Evolutionary conservation across 2,797 vertebrate species (phyloP).

Genomic region (Cichlasoma orientale): DNA sequence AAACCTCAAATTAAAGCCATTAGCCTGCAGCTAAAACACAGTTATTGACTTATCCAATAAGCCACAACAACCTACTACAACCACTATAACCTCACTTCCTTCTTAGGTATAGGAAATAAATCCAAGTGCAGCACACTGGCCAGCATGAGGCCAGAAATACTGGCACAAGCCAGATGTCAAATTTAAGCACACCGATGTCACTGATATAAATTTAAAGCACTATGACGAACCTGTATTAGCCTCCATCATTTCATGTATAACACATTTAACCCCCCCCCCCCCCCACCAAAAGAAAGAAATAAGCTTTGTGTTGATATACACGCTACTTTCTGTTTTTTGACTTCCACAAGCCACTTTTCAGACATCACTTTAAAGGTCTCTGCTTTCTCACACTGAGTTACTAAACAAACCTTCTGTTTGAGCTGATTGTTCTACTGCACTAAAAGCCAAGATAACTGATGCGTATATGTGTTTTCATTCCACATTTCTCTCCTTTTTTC

Average conservation of each 20-base stretch:
- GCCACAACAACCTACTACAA: not conserved
- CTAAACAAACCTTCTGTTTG: slow-evolving; percentile 50
- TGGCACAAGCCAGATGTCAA: not conserved
- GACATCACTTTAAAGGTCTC: slow-evolving; percentile 67
- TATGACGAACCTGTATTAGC: not conserved
- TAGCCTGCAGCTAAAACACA: not conserved
- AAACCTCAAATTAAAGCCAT: slow-evolving; percentile 5
- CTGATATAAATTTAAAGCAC: not conserved
- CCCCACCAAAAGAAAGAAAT: not conserved
- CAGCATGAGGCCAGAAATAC: not conserved
- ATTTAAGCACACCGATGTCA: not conserved
- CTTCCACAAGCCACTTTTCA: slow-evolving; percentile 37
- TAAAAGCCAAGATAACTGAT: slow-evolving; percentile 41
- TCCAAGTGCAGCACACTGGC: not conserved
- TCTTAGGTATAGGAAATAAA: slow-evolving; percentile 3
- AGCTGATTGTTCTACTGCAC: slow-evolving; percentile 28
- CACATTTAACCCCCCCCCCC: not conserved
- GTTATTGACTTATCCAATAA: not conserved
- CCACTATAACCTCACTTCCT: not conserved
- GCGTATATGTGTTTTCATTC: slow-evolving; percentile 35
- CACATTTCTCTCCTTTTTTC: slow-evolving; percentile 29
- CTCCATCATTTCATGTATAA: slow-evolving; percentile 1
- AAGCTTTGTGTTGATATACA: slow-evolving; percentile 5
- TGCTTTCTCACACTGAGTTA: slow-evolving; percentile 48
- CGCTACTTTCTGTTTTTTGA: slow-evolving; percentile 2